Conservation (phyloP, 2,113 vertebrate species). For the Irena cyanogastra region DNA sequence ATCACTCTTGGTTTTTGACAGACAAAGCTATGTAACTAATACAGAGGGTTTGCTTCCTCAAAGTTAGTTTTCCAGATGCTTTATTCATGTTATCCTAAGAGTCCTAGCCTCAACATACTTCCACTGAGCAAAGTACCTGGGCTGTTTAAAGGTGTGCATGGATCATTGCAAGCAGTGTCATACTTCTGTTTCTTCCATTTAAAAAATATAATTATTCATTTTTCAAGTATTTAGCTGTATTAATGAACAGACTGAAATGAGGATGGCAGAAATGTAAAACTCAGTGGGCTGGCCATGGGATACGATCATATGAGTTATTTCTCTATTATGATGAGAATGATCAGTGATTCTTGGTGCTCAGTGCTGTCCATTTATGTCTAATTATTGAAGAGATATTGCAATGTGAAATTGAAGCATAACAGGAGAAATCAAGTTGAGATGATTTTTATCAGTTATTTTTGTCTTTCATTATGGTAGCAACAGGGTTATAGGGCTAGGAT, state of each 20-base stretch:
- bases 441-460: not conserved
- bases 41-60: not conserved
- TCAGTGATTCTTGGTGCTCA: not conserved
- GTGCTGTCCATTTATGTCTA: not conserved
- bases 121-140: not conserved
- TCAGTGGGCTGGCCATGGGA: rapidly evolving
- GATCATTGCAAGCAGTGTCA: not conserved
- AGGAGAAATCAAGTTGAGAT: not conserved
- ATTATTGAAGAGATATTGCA: not conserved
- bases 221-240: not conserved
- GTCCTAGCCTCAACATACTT: not conserved
- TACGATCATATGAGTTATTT: rapidly evolving
- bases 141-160: not conserved
- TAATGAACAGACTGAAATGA: not conserved
- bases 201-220: not conserved
- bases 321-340: not conserved
- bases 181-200: not conserved
- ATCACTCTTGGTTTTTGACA: not conserved
- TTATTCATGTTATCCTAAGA: not conserved
- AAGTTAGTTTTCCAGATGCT: slow-evolving; percentile 25
- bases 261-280: not conserved
- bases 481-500: not conserved
- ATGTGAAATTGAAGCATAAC: not conserved
- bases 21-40: slow-evolving; percentile 32
- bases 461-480: not conserved